Evolutionary conservation across 2,888 invertebrate genomes (phyloP), one percentile per base, ranked within the genome.

Genomic region (Lacanobia wlatinum): DNA sequence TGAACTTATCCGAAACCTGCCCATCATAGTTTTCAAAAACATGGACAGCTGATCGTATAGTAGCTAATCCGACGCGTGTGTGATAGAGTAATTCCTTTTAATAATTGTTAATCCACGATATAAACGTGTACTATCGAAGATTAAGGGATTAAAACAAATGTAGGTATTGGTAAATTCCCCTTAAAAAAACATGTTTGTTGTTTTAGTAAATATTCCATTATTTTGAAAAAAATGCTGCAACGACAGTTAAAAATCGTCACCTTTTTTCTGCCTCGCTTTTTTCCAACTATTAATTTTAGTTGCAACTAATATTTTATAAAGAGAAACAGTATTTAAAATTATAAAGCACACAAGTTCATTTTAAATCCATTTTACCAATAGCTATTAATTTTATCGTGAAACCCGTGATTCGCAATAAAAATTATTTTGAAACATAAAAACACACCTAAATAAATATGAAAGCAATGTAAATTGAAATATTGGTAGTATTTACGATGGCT

Each of bases 1-100:
- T 60, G 4, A 65, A 76, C 40, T 60, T 40, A 52, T 21, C 16
- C 4, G 43, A 18, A 12, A 10, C 2, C 23, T n/a, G 8, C 16
- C 16, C 16, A 52, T 23, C 40, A 23, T 21, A 10, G 14, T 10
- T 66, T 50, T 40, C 65, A 75, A 84, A 84, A 84, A 28, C 28
- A 40, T 14, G 8, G 4, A 48, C n/a, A 21, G 5, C 40, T 52
- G 14, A 56, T 65, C 18, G 38, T 10, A 1, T 2, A 7, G 12
- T 18, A 21, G 6, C n/a, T 61, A 55, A 74, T 43, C n/a, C 23
- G 1, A 73, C 52, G 34, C 55, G 60, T 56, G 43, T 10, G 28
- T 38, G 48, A 60, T 60, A 28, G 28, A 40, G 48, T n/a, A 60
- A 60, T 74, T 40, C 40, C 16, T 66, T 53, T 12, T 50, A 61